Evolutionary conservation across 2,888 invertebrate species (phyloP).

Genomic region (Agapostemon virescens): DNA sequence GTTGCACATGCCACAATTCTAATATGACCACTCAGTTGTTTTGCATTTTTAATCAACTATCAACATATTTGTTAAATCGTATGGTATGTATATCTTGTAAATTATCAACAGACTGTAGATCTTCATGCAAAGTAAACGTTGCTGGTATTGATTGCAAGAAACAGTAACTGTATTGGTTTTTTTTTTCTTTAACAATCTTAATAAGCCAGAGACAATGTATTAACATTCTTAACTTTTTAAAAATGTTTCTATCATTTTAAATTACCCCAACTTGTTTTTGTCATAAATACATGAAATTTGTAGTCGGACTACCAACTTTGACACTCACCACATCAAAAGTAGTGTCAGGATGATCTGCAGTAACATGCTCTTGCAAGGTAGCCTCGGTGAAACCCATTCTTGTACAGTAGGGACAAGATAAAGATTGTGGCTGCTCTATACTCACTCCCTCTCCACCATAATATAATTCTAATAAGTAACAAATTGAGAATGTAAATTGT

Average conservation of each 20-base stretch:
- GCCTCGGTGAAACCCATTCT: slow-evolving; percentile 97
- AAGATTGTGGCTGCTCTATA: slow-evolving; percentile 96
- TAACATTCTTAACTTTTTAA: too few relatives aligned
- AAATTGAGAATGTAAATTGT: slow-evolving; percentile 6
- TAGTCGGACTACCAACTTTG: too few relatives aligned
- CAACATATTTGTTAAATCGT: not conserved
- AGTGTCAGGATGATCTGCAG: slow-evolving; percentile 94
- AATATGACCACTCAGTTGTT: not conserved
- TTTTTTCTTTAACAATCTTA: too few relatives aligned
- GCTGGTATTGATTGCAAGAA: too few relatives aligned
- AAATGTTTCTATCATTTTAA: too few relatives aligned
- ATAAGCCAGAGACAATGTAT: too few relatives aligned
- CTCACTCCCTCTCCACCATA: slow-evolving; percentile 97
- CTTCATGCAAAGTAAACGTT: too few relatives aligned
- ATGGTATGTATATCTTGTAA: not conserved
- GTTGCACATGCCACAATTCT: slow-evolving; percentile 71
- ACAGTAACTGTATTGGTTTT: too few relatives aligned
- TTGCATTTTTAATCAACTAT: not conserved
- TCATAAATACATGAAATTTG: too few relatives aligned
- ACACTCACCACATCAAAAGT: slow-evolving; percentile 91
- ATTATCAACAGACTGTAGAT: not conserved
- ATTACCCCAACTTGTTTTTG: too few relatives aligned
- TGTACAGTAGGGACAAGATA: slow-evolving; percentile 98
- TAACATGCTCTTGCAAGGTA: slow-evolving; percentile 94
- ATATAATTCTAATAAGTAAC: slow-evolving; percentile 87